These are phyloP conservation scores for Oenanthe oenanthe DNA, from an alignment of 2,113 vertebrate genomes.

Conservation along the genomic window DNA sequence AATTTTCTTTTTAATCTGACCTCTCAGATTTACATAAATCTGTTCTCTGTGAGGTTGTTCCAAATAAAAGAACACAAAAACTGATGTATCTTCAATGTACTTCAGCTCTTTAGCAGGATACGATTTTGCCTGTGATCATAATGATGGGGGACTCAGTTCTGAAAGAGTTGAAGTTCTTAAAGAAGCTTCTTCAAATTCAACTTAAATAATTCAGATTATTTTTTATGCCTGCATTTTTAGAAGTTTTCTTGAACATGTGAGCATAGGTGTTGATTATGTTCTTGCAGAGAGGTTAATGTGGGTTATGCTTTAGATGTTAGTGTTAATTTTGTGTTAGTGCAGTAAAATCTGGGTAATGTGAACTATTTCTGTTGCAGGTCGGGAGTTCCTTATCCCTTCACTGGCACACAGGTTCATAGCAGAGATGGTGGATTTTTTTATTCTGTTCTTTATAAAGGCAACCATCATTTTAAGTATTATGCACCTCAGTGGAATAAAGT, in stretches of 20 bases:
- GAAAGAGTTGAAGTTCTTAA: not conserved
- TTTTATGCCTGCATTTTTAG: not conserved
- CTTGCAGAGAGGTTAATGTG: not conserved
- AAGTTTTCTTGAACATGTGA: not conserved
- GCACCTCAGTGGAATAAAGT: constrained; percentile 97
- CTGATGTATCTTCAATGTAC: not conserved
- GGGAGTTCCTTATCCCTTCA: constrained; percentile 90
- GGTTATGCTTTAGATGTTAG: not conserved
- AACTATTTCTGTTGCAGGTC: constrained; percentile 77
- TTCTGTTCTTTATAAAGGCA: constrained; percentile 94
- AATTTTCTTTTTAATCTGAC: not conserved
- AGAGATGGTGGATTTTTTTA: constrained; percentile 95
- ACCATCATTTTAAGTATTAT: constrained; percentile 92
- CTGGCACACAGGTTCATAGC: constrained; percentile 91
- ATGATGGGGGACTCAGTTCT: not conserved
- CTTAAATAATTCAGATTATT: not conserved
- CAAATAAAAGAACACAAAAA: not conserved
- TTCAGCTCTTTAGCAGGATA: not conserved
- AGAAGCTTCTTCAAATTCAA: not conserved
- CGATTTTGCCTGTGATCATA: not conserved
- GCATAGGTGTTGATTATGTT: not conserved
- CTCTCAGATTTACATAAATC: not conserved
- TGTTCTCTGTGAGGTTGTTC: not conserved
- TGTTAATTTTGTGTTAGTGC: not conserved
- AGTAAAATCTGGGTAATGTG: not conserved